These are phyloP conservation scores for Peromyscus maniculatus DNA, from an alignment of 2,113 vertebrate genomes.

Conservation along the genomic window DNA sequence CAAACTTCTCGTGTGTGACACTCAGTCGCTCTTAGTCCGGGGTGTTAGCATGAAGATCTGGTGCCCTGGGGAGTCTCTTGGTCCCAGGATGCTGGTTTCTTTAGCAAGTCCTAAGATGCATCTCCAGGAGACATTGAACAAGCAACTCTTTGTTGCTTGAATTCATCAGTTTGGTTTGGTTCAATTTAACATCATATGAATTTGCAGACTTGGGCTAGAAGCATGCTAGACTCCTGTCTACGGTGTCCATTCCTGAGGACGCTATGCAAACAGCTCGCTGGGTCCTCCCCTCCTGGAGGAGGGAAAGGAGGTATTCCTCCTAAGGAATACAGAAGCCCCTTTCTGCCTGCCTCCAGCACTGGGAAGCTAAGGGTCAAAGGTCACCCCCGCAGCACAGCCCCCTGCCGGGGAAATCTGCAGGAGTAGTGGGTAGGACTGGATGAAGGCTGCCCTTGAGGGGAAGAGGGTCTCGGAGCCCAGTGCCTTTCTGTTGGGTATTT, in stretches of 20 bases:
- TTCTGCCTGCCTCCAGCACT: neutral
- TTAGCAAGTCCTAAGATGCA: neutral
- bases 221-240: neutral
- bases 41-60: neutral
- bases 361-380: neutral
- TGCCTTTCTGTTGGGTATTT: too few relatives aligned
- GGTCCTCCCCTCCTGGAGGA: neutral
- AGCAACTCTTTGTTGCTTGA: neutral
- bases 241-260: neutral
- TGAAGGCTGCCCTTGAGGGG: neutral
- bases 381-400: too few relatives aligned
- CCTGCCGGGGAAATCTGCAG: neutral
- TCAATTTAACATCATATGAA: neutral
- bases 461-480: too few relatives aligned
- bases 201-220: neutral
- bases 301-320: fast-evolving
- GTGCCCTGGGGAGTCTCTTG: neutral
- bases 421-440: neutral
- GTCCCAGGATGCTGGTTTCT: neutral
- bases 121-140: neutral
- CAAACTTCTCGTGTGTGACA: neutral
- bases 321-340: neutral
- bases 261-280: too few relatives aligned
- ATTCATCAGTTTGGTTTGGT: neutral
- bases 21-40: neutral